Percentiles rank a stretch among this genome's conserved stretches.
phyloP scores from a whole-genome alignment of 2,113 vertebrate species.

The Gallinago undulata region DNA sequence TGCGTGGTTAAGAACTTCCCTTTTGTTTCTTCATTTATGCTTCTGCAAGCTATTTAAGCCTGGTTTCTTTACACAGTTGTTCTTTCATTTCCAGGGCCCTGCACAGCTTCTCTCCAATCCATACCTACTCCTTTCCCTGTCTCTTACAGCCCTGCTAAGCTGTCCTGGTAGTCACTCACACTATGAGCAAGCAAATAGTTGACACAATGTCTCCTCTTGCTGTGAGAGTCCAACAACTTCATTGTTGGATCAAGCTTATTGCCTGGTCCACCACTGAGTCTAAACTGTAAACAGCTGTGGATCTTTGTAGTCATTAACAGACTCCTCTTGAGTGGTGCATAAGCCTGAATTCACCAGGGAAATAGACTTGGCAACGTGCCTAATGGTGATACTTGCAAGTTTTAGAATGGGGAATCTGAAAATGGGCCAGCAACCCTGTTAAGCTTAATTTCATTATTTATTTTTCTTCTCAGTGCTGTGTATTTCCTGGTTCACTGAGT shows the following conservation, averaged over 20 bases:
- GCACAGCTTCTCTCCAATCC: background rate
- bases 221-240: conserved; percentile 60
- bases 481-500: conserved; percentile 14
- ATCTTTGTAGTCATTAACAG: conserved; percentile 71
- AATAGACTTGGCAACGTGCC: conserved; percentile 57
- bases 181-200: conserved; percentile 43
- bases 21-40: background rate
- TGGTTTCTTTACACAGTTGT: background rate
- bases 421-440: conserved; percentile 67
- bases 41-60: background rate
- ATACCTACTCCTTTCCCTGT: background rate
- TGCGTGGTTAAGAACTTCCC: background rate
- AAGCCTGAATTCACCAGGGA: conserved; percentile 60
- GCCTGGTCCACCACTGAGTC: conserved; percentile 64
- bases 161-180: background rate
- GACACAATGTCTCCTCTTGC: conserved; percentile 51
- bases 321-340: conserved; percentile 57
- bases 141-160: background rate
- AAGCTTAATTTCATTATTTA: conserved; percentile 67
- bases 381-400: conserved; percentile 65
- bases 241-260: conserved; percentile 66
- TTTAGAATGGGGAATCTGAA: conserved; percentile 67
- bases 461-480: conserved; percentile 46
- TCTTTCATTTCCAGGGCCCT: background rate
- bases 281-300: conserved; percentile 70